Base-by-base conservation (phyloP, 2,888 invertebrate species). In the Griposia aprilina region DNA sequence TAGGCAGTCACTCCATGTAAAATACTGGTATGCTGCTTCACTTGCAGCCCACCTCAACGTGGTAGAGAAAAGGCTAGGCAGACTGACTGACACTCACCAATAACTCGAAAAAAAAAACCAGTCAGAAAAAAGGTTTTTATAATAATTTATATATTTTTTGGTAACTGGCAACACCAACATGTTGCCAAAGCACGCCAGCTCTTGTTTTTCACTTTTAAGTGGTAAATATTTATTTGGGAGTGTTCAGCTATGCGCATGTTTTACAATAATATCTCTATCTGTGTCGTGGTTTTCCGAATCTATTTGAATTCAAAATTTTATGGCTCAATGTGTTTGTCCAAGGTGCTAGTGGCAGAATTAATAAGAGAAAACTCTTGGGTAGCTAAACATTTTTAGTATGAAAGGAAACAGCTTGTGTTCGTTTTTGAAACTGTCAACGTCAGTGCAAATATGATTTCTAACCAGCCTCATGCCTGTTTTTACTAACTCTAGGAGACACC, bases 161-260 rank as follows among this genome's bases (percentile, higher is more conserved):
- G 0, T 62, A 71, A 8, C n/a, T 81, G 85, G 76, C 74, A 87
- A 74, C 74, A 81, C 23, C 11, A 15, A 26, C 45, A 71, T 73
- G 57, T 75, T 67, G 74, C 45, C 63, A 67, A 80, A 72, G 36
- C 78, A 57, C 71, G 45, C 71, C 66, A 57, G 67, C 62, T 72
- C 50, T 82, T 88, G 82, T 86, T 86, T 88, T 82, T 89, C 82
- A 82, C 74, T 82, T 81, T 81, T 78, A 68, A n/a, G 23, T 48
- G 17, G 60, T 88, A 80, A 82, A 88, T 83, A 87, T 87, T 76
- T 69, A 85, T 81, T 71, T 59, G 68, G 60, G 63, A 50, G 50
- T 57, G 67, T 50, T 76, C 74, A 57, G 55, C 75, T 82, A 90
- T 91, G 90, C 88, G 88, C 91, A 91, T 90, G 82, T 67, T 78